Evolutionary conservation across 2,113 vertebrate genomes (phyloP).

Genomic region (Zootoca vivipara): DNA sequence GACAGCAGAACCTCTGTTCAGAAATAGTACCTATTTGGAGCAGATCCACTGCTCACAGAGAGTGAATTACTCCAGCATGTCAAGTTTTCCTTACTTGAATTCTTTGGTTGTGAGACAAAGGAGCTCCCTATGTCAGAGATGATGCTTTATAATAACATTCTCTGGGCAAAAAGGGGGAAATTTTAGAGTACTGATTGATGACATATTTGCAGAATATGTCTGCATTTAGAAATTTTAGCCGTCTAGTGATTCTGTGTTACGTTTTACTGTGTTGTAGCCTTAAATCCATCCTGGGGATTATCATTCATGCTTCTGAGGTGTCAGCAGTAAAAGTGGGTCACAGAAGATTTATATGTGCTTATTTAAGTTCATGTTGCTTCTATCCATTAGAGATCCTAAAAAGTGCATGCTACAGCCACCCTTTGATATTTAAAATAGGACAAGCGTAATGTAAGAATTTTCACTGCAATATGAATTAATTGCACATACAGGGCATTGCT

Average conservation of each 20-base stretch:
- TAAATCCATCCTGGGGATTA: not conserved
- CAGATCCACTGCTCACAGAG: not conserved
- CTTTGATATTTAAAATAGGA: not conserved
- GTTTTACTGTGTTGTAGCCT: conserved; percentile 30
- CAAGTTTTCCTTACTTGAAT: not conserved
- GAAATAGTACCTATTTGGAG: not conserved
- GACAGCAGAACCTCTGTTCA: not conserved
- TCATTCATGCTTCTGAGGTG: not conserved
- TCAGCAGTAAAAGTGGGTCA: not conserved
- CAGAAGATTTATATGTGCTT: not conserved
- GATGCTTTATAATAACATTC: not conserved
- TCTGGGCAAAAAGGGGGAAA: accelerated
- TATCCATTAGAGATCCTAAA: not conserved
- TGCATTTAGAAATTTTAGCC: conserved; percentile 58
- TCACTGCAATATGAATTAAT: accelerated
- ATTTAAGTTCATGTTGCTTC: not conserved
- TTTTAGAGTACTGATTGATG: not conserved
- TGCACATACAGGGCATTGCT: not conserved
- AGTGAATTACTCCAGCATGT: not conserved
- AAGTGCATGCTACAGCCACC: not conserved
- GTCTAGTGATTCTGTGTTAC: conserved; percentile 24
- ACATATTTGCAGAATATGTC: conserved; percentile 15
- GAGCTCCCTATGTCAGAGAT: not conserved
- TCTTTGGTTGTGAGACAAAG: not conserved
- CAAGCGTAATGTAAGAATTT: not conserved